Evolutionary conservation across 1,140 invertebrate genomes (phyloP), one percentile per base, ranked within the genome.

Genomic region (Penaeus indicus): DNA sequence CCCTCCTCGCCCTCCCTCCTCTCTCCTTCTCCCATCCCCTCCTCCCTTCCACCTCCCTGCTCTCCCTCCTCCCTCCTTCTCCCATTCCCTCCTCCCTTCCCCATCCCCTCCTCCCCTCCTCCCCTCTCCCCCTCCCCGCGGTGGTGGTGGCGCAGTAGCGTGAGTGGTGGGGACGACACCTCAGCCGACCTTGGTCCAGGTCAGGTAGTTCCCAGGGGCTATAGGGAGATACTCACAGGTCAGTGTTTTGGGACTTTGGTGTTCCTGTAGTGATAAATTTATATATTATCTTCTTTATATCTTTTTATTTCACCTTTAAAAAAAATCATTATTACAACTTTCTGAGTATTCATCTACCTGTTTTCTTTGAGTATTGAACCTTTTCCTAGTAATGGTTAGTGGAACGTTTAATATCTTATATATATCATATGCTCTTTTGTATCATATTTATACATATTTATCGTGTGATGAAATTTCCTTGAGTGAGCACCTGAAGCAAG

Each of bases 191-290:
- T 88, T 21, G 86, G 86, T 4, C 86, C 86, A 21, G 79, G 86
- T 88, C 86, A 88, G 86, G 86, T 88, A 8, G 86, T 88, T 61
- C 86, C 86, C 60, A 63, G 86, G 80, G 86, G 86, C 13, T 88
- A 88, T 88, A 88, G 86, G 60, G 86, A 88, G 47, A 88, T 88
- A 42, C 60, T 88, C 32, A 88, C 86, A 88, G 86, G 86, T 88
- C 86, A 88, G 86, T 88, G 67, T 63, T 63, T 54, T 54, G 54
- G 54, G 54, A 54, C 54, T 54, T 54, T 54, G 54, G 11, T 54
- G 54, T 54, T 54, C 54, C 54, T 16, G 54, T 54, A 54, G 54
- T 54, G 54, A 54, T 75, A 18, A 27, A 32, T 75, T 27, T 75
- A 21, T 32, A 32, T 75, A 75, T 75, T 75, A 75, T 75, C 38